Evolutionary conservation across 1,140 invertebrate species (phyloP), one percentile per base, ranked within the genome.

Genomic region (Cotesia glomerata): DNA sequence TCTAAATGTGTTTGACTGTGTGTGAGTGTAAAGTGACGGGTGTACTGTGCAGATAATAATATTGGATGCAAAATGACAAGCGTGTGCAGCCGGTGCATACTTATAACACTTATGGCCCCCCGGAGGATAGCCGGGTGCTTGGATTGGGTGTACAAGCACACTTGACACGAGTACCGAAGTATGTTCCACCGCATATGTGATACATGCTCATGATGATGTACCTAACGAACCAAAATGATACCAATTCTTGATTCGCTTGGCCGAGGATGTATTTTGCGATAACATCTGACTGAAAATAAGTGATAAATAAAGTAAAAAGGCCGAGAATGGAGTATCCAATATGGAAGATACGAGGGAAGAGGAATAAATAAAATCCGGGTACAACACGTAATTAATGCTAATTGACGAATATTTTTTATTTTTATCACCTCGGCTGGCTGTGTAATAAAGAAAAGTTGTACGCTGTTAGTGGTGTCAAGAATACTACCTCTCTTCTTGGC

Each of bases 201-300:
- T 73, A 62, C 59, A 62, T 62, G 35, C 59, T 63, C 59, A 58
- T 62, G 59, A 56, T 56, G 52, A 62, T 39, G 59, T 75, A 77
- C 67, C 74, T 82, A 82, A 82, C 80, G 79, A 82, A 82, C 79
- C 80, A 77, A 81, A 81, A 82, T 80, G 78, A 81, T 81, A 79
- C 76, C 76, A 78, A 76, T 80, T 72, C 66, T 66, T 72, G 51
- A 26, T 26, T 26, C 26, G 26, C 26, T 26, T 26, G 39, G 9
- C 18, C 16, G 26, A 26, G 56, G 8, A 18, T 54, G 52, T n/a
- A 16, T 54, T 54, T 54, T 5, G 52, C n/a, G 52, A 54, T 54
- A 54, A 54, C n/a, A n/a, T 54, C 13, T 54, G 16, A n/a, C 26
- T 26, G 26, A 26, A 26, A 26, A 26, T n/a, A 54, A 14, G 52